Base-by-base conservation (phyloP, 2,113 vertebrate genomes). In the Xerus inauris region DNA sequence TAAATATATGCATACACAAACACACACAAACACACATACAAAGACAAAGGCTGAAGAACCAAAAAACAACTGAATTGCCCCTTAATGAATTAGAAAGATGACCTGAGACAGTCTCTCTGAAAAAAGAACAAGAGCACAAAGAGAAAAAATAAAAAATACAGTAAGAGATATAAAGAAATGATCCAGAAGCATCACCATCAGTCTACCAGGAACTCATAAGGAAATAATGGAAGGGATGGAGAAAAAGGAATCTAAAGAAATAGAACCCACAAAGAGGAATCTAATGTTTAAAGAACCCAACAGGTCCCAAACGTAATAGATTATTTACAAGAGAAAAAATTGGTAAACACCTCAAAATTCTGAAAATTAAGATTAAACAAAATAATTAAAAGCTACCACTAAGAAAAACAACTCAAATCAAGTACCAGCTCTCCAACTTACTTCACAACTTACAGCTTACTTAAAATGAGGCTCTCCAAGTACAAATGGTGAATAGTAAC, bases 341-440 rank as follows among this genome's bases (percentile, higher is more conserved):
- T n/a, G 67, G 42, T 47, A 51, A 12, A 59, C 35, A 90, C 45
- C 72, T 86, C 45, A 86, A 67, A 64, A 54, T 47, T 62, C 54
- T 79, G 54, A 92, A 96, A 88, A 83, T 83, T 19, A 83, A 42
- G 32, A 69, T 76, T 57, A 83, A 96, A 45, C n/a, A 89, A 79
- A 89, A 92, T 59, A 54, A 72, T 51, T 69, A 84, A 84, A 92
- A 82, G 19, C 45, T 84, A 83, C 45, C 40, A 82, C 26, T 77
- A 28, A 84, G 30, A 64, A 30, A 67, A 85, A 90, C 42, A 62
- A 72, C 20, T 64, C 71, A 87, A 57, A 84, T 83, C 67, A 11
- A 90, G 4, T 30, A 47, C 10, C 14, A 54, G 32, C 32, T 90
- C 81, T 83, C 75, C 28, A 64, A 45, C 24, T 86, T 71, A 45